Base-by-base conservation (phyloP, 2,797 vertebrate species). In the Pseudochaenichthys georgianus region DNA sequence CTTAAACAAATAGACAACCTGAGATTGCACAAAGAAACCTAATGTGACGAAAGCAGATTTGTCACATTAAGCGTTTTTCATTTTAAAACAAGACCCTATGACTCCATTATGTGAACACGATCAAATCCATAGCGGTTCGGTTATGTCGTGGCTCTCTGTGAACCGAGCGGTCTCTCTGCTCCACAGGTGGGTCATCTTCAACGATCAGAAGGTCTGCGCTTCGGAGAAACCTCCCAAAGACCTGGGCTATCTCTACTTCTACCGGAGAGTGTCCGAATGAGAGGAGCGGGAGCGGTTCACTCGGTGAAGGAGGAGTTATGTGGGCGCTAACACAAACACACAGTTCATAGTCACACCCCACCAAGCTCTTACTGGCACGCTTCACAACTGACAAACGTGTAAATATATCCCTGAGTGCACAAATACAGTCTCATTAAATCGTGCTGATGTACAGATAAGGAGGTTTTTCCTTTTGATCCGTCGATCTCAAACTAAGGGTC, bases 191-290 rank as follows among this genome's bases (percentile, higher is more conserved):
- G 97, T 99, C 80, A 99, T 99, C 92, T 99, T 98, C 93, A 99
- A 99, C 0, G 98, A 99, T 93, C 98, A 99, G 95, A 99, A 99
- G 95, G 98, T 99, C 65, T 99, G 97, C 80, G 98, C 98, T 92
- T 99, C 98, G 50, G 98, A 99, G 94, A 99, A 99, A 94, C 98
- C 98, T 2, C 98, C 98, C 77, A 99, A 99, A 93, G 98, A 99
- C 92, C 94, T 99, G 94, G 98, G 98, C 74, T 99, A 99, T 93
- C 97, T 99, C 90, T 99, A 99, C 94, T 99, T 99, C 94, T 99
- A 99, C 88, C 95, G 97, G 90, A 95, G 98, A 91, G 95, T 96
- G 82, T 83, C 94, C 58, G 98, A 97, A 92, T 99, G 96, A 96
- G 94, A 38, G 34, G 85, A 75, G 11, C 54, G 7, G 68, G 45